A percentile compares a stretch with the other conserved stretches of the same genome.
phyloP scores from a whole-genome alignment of 35 echinoderm and acorn worm genomes.

The Acanthaster planci region DNA sequence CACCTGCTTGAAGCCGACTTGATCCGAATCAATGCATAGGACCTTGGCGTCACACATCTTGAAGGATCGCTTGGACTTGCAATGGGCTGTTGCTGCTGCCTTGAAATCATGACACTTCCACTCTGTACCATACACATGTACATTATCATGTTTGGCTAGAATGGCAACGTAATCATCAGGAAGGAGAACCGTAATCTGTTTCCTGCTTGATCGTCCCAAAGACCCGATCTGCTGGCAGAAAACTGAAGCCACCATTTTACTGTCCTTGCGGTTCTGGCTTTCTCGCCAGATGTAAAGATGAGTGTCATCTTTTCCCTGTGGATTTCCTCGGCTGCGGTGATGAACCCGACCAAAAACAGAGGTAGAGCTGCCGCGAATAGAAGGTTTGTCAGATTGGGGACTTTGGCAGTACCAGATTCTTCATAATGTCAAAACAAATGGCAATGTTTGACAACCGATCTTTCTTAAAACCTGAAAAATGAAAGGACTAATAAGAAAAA shows the following conservation, averaged over 20 bases:
- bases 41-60: conserved; percentile 12
- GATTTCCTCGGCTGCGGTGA: neutral
- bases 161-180: neutral
- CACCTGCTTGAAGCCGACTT: too few relatives aligned
- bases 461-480: too few relatives aligned
- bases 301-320: neutral
- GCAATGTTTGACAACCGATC: too few relatives aligned
- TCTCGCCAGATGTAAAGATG: conserved; percentile 14
- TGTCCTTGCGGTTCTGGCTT: conserved; percentile 20
- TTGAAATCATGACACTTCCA: conserved; percentile 5
- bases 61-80: conserved; percentile 25
- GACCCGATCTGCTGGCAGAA: too few relatives aligned
- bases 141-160: neutral
- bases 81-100: neutral
- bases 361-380: neutral
- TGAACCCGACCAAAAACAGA: conserved; percentile 10
- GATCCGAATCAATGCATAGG: conserved; percentile 8
- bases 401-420: neutral
- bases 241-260: neutral
- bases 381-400: conserved; percentile 3
- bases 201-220: too few relatives aligned
- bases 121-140: conserved; percentile 19
- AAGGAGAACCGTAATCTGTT: too few relatives aligned
- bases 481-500: too few relatives aligned
- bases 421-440: too few relatives aligned